Conservation (phyloP, 1,140 invertebrate genomes). For the Camponotus floridanus region DNA sequence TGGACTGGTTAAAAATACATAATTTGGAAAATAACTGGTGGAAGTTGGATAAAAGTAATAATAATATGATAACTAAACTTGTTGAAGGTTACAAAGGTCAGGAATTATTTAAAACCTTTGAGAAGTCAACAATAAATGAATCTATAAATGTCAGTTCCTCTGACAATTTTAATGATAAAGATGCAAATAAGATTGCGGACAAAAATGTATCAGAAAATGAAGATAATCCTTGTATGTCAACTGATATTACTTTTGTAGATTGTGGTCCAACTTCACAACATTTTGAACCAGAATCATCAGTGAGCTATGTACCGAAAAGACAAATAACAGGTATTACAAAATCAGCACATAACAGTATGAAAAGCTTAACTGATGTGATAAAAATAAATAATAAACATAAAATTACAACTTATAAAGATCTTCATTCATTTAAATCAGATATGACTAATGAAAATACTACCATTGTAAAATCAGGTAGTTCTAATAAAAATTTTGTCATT, state of each 20-base stretch:
- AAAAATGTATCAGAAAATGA: slow-evolving; percentile 63
- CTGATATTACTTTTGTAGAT: slow-evolving; percentile 82
- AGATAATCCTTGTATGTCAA: slow-evolving; percentile 69
- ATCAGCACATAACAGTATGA: background rate
- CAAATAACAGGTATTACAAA: background rate
- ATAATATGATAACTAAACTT: slow-evolving; percentile 65
- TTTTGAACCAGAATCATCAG: slow-evolving; percentile 50
- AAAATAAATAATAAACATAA: background rate
- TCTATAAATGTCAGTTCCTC: background rate
- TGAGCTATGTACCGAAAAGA: background rate
- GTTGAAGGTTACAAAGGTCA: slow-evolving; percentile 59
- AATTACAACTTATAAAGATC: background rate
- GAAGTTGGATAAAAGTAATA: slow-evolving; percentile 62
- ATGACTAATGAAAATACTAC: slow-evolving; percentile 9
- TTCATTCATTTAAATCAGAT: background rate
- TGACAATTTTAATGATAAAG: background rate
- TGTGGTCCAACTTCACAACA: slow-evolving; percentile 73
- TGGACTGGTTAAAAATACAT: slow-evolving; percentile 79
- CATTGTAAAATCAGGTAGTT: background rate
- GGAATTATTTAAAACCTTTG: slow-evolving; percentile 48
- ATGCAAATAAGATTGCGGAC: slow-evolving; percentile 35
- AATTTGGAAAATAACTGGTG: slow-evolving; percentile 77
- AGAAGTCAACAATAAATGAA: slow-evolving; percentile 40
- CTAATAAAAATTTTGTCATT: background rate
- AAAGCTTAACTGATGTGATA: background rate